Percentiles rank a stretch among this genome's conserved stretches.
Conservation (phyloP, 92 coral and sea anemone species). For the Paramuricea clavata region DNA sequence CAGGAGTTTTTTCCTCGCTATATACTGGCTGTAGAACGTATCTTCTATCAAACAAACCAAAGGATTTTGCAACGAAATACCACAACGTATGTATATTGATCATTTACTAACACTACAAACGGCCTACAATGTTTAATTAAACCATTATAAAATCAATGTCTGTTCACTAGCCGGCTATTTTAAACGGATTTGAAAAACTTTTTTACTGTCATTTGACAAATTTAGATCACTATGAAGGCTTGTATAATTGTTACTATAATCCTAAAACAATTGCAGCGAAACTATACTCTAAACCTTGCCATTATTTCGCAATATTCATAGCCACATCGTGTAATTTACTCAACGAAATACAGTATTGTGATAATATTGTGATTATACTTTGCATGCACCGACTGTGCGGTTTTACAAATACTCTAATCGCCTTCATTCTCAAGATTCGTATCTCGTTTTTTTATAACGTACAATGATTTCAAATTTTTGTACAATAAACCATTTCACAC, state of each 20-base stretch:
- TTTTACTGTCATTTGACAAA: not conserved
- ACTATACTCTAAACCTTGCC: not conserved
- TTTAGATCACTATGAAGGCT: not conserved
- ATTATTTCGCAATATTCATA: not conserved
- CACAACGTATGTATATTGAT: not conserved
- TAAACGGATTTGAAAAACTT: not conserved
- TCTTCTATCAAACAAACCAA: not conserved
- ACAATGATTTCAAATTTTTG: not conserved
- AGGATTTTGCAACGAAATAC: not conserved
- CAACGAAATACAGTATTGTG: no score
- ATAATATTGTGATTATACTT: not conserved
- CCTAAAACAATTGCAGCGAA: not conserved
- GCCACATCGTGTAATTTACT: not conserved
- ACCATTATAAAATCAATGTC: not conserved
- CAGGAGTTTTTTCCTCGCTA: not conserved
- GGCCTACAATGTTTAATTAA: not conserved
- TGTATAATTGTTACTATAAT: not conserved
- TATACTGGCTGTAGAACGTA: not conserved
- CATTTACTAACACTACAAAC: not conserved
- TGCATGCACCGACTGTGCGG: not conserved
- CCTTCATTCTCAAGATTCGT: not conserved
- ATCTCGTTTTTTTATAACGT: not conserved
- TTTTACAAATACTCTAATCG: not conserved
- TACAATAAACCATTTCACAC: not conserved
- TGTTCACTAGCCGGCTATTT: not conserved